Conservation (phyloP, 2,113 vertebrate genomes). For the Bubo scandiacus region DNA sequence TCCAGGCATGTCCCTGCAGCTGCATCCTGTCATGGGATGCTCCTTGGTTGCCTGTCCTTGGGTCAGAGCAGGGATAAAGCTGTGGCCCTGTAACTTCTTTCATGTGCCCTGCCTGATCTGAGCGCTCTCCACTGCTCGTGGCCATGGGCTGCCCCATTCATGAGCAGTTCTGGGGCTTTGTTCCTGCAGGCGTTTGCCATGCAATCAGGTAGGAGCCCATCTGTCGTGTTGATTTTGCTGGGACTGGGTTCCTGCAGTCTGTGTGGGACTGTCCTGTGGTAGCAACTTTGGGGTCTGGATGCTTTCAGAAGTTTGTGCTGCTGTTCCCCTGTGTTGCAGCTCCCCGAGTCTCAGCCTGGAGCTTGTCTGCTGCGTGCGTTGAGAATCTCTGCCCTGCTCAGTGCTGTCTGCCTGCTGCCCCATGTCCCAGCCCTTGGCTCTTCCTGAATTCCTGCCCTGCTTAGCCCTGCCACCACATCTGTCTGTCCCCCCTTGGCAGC, state of each 20-base stretch:
- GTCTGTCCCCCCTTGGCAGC: neutral
- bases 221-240: neutral
- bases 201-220: neutral
- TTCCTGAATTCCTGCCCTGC: neutral
- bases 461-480: neutral
- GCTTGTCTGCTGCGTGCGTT: neutral
- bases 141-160: neutral
- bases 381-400: neutral
- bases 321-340: neutral
- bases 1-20: neutral
- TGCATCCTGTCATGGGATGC: no score
- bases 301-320: neutral
- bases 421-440: neutral
- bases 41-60: neutral
- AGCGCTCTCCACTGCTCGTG: accelerated
- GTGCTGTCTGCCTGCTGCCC: neutral
- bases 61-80: neutral
- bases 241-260: neutral
- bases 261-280: neutral
- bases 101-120: neutral
- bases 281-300: neutral
- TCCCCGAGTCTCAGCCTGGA: neutral
- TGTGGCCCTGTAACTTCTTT: neutral
- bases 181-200: neutral
- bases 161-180: neutral